These are phyloP conservation scores for Albula goreensis DNA, from an alignment of 2,113 vertebrate species.

Conservation along the genomic window DNA sequence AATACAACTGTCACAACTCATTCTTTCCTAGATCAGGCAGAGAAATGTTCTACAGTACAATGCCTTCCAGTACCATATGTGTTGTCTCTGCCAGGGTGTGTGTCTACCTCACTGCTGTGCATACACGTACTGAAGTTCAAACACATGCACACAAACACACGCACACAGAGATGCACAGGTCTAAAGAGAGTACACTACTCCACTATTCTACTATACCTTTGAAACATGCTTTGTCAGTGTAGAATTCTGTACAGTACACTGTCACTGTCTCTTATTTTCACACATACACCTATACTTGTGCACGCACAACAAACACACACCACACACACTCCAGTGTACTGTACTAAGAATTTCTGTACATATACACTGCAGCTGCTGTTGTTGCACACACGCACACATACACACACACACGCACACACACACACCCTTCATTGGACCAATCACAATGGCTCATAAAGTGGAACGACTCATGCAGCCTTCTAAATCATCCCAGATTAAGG, in stretches of 20 bases:
- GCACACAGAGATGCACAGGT: neutral
- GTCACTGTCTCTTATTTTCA: neutral
- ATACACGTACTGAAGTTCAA: neutral
- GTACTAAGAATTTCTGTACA: too few species aligned
- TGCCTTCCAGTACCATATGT: constrained; percentile 57
- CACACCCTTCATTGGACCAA: neutral
- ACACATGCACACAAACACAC: constrained; percentile 5
- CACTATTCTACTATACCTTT: too few species aligned
- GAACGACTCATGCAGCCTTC: constrained; percentile 26
- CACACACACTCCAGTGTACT: neutral
- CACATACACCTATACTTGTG: neutral
- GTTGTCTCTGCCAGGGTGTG: constrained; percentile 47
- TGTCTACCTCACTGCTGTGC: neutral
- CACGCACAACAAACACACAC: neutral
- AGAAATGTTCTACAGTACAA: constrained; percentile 46
- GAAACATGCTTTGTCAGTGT: too few species aligned
- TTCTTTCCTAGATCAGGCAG: constrained; percentile 45
- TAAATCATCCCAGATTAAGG: constrained; percentile 54
- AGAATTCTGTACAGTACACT: neutral
- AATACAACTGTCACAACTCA: constrained; percentile 48
- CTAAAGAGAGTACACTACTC: too few species aligned
- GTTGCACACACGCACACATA: neutral
- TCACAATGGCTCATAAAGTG: neutral
- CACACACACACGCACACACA: neutral
- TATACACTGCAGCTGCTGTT: neutral